Conservation (phyloP, 2,888 invertebrate species). For the Eupithecia exiguata region DNA sequence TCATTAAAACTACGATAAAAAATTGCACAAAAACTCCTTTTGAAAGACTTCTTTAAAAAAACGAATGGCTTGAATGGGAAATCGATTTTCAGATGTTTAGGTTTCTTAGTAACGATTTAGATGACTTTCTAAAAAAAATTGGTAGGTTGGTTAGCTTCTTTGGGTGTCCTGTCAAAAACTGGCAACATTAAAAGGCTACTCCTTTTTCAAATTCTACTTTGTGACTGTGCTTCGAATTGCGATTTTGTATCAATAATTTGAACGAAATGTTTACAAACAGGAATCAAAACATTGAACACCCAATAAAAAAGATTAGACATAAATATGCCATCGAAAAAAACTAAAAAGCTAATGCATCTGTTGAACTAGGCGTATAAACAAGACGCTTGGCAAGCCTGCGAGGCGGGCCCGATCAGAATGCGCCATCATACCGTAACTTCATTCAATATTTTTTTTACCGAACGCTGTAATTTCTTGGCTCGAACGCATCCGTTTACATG, state of each 20-base stretch:
- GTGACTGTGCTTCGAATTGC: neutral
- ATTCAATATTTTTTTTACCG: constrained; percentile 83
- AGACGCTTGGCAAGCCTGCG: constrained; percentile 74
- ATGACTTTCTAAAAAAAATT: neutral
- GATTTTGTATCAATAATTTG: neutral
- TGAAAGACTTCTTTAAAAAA: constrained; percentile 21
- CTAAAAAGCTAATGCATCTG: constrained; percentile 63
- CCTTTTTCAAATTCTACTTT: neutral
- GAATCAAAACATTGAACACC: constrained; percentile 43
- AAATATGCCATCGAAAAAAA: constrained; percentile 42
- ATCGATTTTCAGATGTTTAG: neutral
- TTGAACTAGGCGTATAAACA: constrained; percentile 68
- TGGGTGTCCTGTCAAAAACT: neutral
- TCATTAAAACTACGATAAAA: constrained; percentile 79
- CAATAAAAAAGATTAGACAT: constrained; percentile 6
- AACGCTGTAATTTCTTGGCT: constrained; percentile 83
- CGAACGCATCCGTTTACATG: constrained; percentile 84
- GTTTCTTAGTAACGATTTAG: neutral
- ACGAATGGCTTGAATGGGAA: constrained; percentile 10
- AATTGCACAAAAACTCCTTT: constrained; percentile 59
- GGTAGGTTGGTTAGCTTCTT: neutral
- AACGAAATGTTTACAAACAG: neutral
- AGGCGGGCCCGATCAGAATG: constrained; percentile 73
- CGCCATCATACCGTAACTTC: constrained; percentile 79
- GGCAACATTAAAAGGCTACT: neutral